These are phyloP conservation scores for Terebella lapidaria DNA, from an alignment of 2,888 invertebrate genomes.

Conservation along the genomic window DNA sequence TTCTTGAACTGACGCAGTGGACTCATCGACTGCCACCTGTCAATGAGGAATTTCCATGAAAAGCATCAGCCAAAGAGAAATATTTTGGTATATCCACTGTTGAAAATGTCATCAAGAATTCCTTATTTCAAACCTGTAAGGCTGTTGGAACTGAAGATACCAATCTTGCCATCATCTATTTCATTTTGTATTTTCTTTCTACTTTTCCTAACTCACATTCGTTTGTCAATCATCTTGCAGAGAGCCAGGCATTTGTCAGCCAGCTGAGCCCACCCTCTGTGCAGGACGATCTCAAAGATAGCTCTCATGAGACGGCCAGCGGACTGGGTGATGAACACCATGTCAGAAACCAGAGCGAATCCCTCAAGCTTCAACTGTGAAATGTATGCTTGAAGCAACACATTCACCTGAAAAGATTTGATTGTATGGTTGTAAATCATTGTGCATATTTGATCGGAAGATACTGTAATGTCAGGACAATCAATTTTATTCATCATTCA, in stretches of 20 bases:
- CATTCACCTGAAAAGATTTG: conserved; percentile 66
- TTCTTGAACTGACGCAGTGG: conserved; percentile 94
- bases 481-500: background rate
- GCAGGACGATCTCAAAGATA: conserved; percentile 92
- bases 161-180: too few species aligned
- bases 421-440: too few species aligned
- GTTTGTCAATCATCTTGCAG: conserved; percentile 97
- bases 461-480: too few species aligned
- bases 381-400: conserved; percentile 88
- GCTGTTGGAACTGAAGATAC: too few species aligned
- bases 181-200: too few species aligned
- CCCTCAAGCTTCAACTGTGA: conserved; percentile 97
- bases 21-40: conserved; percentile 94
- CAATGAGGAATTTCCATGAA: background rate
- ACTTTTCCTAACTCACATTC: conserved; percentile 76
- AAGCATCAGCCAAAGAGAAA: too few species aligned
- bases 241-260: conserved; percentile 91
- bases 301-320: conserved; percentile 91
- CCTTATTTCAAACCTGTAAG: too few species aligned
- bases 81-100: too few species aligned
- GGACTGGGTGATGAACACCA: conserved; percentile 98
- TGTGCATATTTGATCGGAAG: too few species aligned
- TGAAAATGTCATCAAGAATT: too few species aligned
- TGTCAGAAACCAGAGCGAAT: conserved; percentile 97
- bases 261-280: conserved; percentile 91